Evolutionary conservation across 2,888 invertebrate genomes (phyloP), one percentile per base, ranked within the genome.

Genomic region (Capitulum mitella): DNA sequence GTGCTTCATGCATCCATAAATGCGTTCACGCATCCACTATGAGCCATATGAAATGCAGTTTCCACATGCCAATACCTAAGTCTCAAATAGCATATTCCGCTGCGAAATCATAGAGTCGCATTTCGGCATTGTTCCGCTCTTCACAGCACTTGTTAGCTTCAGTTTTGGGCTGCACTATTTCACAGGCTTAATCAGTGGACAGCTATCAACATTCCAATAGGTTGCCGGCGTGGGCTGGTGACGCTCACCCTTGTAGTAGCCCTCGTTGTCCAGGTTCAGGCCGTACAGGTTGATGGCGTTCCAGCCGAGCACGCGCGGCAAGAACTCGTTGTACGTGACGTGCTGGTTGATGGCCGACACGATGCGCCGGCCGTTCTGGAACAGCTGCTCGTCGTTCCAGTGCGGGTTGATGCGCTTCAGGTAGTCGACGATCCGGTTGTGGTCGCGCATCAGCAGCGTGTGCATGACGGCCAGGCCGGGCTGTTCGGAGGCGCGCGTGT

Each of bases 401-500:
- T 95, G 94, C 0, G 93, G 93, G 87, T 97, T 97, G 10, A 95
- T 89, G 0, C 89, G 89, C 22, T 91, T 88, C 0, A 97, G 87
- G 0, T 91, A 91, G 80, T 92, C 92, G 37, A 93, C 93, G n/a
- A 96, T 86, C 19, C 94, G 89, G 86, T 97, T 97, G 87, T 97
- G 97, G 83, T 95, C 95, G 26, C 97, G 89, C 83, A 97, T 86
- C 88, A 93, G 95, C 76, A 93, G 87, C 0, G 95, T 96, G 85
- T 97, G 97, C 82, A 97, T 91, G 2, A 92, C 91, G 0, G 95
- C 93, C 0, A 97, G 87, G 10, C 91, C 95, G 0, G 96, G 95
- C 85, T 97, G 96, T 85, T 97, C 97, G 0, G 95, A 95, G 0
- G 94, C 95, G 82, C 97, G 89, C 0, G 93, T 93, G 85, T 97